These are phyloP conservation scores for Chondrosia reniformis DNA, from an alignment of 37 sponge, comb jelly and placozoan species.

Conservation along the genomic window DNA sequence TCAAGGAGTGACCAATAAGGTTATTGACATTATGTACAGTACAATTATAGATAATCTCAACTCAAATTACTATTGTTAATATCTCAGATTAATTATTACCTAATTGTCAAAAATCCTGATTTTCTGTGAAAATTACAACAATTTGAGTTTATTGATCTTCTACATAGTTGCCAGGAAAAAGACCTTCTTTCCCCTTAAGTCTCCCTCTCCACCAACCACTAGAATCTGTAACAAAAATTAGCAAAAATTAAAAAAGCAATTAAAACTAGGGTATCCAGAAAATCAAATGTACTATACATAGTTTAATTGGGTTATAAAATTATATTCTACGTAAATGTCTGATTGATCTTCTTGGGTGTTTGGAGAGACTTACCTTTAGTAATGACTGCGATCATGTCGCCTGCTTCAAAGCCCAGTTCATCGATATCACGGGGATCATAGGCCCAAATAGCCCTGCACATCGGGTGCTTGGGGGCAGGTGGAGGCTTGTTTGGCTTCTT, in stretches of 20 bases:
- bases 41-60: too few relatives aligned
- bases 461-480: constrained; percentile 64
- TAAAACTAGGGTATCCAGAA: too few relatives aligned
- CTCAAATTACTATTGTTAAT: too few relatives aligned
- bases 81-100: too few relatives aligned
- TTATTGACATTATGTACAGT: too few relatives aligned
- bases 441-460: constrained; percentile 81
- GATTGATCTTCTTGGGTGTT: neutral
- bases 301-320: too few relatives aligned
- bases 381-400: constrained; percentile 73
- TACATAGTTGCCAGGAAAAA: constrained; percentile 93
- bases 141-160: constrained; percentile 55
- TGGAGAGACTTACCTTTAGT: constrained; percentile 73
- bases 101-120: neutral
- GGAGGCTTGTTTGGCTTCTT: constrained; percentile 53
- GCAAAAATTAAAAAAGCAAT: too few relatives aligned
- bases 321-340: too few relatives aligned
- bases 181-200: constrained; percentile 82
- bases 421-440: constrained; percentile 92
- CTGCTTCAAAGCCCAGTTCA: constrained; percentile 78
- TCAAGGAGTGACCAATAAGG: too few relatives aligned
- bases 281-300: too few relatives aligned
- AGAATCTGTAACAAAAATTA: constrained; percentile 50
- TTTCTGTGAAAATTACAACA: neutral
- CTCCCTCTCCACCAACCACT: constrained; percentile 95